Conservation (phyloP, 2,888 invertebrate genomes). For the Galerucella nymphaeae region DNA sequence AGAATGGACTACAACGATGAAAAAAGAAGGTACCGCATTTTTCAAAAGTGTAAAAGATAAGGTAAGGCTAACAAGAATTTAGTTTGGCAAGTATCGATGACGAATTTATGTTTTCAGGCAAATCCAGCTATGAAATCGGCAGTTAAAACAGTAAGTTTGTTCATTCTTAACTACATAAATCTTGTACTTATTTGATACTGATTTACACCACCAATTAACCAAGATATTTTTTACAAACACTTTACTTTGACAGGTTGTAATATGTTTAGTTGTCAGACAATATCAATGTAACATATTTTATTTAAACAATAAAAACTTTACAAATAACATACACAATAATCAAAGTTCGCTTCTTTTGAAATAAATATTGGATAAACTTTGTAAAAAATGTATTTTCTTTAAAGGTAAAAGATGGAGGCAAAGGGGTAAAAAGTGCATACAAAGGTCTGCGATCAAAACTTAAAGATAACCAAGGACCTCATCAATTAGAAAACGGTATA, state of each 20-base stretch:
- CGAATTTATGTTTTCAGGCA: constrained; percentile 75
- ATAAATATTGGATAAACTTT: too few relatives aligned
- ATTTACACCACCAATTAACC: constrained; percentile 61
- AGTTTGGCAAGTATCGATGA: not conserved
- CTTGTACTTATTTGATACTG: too few relatives aligned
- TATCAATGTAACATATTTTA: too few relatives aligned
- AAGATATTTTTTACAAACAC: too few relatives aligned
- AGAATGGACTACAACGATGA: constrained; percentile 84
- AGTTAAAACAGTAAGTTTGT: constrained; percentile 90
- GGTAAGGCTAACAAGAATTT: constrained; percentile 66
- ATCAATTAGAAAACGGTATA: constrained; percentile 59
- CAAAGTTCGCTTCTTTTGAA: too few relatives aligned
- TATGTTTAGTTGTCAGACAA: too few relatives aligned
- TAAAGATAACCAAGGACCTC: constrained; percentile 62
- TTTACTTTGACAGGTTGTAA: too few relatives aligned
- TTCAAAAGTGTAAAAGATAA: constrained; percentile 89
- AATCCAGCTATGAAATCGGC: constrained; percentile 95
- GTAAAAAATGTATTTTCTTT: constrained; percentile 8
- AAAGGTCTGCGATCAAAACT: constrained; percentile 79
- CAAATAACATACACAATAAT: too few relatives aligned
- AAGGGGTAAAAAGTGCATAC: constrained; percentile 81
- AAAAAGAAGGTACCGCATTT: constrained; percentile 84
- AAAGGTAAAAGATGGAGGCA: constrained; percentile 79
- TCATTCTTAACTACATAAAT: too few relatives aligned
- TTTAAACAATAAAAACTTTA: too few relatives aligned